A percentile compares a stretch with the other conserved stretches of the same genome.
Conservation (phyloP, 2,888 invertebrate species). For the Scaeva pyrastri region DNA sequence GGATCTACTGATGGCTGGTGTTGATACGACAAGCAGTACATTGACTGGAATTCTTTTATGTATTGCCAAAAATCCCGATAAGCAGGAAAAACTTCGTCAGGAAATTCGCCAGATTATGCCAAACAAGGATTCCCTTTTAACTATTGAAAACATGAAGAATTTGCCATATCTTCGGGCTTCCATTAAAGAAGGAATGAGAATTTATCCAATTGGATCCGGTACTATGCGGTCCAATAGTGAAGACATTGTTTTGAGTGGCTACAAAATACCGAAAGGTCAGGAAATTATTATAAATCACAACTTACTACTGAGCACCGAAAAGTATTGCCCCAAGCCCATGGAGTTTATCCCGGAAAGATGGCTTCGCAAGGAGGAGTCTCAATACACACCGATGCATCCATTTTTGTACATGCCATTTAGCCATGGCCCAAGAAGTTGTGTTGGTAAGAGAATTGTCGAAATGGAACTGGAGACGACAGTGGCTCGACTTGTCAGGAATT, state of each 20-base stretch:
- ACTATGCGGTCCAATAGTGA: constrained; percentile 85
- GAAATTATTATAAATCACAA: constrained; percentile 88
- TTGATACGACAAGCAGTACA: constrained; percentile 86
- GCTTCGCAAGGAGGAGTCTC: constrained; percentile 42
- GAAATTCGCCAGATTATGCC: constrained; percentile 85
- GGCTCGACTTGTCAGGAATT: constrained; percentile 83
- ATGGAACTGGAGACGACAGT: constrained; percentile 87
- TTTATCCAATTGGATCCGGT: constrained; percentile 86
- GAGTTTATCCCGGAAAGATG: constrained; percentile 87
- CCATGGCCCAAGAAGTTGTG: constrained; percentile 85
- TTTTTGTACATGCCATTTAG: constrained; percentile 80
- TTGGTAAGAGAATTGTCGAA: constrained; percentile 90
- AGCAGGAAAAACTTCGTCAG: constrained; percentile 87
- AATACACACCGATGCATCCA: constrained; percentile 67
- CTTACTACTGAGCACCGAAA: constrained; percentile 86
- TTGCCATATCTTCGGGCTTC: constrained; percentile 88
- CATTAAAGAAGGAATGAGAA: constrained; percentile 88
- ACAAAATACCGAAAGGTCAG: constrained; percentile 87
- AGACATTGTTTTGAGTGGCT: constrained; percentile 87
- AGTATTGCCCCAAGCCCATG: constrained; percentile 84
- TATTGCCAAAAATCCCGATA: constrained; percentile 86
- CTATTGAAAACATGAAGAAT: constrained; percentile 82
- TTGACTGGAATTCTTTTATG: constrained; percentile 86
- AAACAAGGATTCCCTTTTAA: constrained; percentile 81
- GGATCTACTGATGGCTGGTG: constrained; percentile 88